Evolutionary conservation across 2,113 vertebrate genomes (phyloP).

Genomic region (Marcusenius ussheri): DNA sequence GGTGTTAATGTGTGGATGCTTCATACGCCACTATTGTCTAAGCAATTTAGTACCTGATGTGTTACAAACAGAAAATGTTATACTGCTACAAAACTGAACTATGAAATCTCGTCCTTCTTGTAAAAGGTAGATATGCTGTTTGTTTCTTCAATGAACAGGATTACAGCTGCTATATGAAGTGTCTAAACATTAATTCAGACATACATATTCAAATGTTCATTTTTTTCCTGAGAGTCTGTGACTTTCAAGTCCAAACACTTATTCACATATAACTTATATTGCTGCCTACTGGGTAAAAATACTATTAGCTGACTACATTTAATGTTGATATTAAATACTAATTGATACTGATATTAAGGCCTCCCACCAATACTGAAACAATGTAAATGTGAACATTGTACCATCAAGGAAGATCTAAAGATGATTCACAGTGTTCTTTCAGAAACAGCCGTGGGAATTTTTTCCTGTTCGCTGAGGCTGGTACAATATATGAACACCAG

Average conservation of each 20-base stretch:
- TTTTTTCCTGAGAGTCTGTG: constrained; percentile 42
- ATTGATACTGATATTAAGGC: background rate
- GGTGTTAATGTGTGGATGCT: background rate
- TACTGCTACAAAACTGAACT: background rate
- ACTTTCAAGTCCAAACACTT: background rate
- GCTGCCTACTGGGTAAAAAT: background rate
- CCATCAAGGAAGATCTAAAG: background rate
- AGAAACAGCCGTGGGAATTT: background rate
- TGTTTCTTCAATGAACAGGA: background rate
- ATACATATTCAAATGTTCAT: constrained; percentile 21
- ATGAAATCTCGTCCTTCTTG: background rate
- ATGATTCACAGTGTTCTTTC: background rate
- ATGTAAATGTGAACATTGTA: background rate
- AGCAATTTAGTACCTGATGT: background rate
- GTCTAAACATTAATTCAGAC: constrained; percentile 26
- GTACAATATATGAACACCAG: background rate
- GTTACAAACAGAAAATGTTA: background rate
- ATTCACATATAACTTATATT: background rate
- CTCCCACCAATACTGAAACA: background rate
- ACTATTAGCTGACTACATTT: background rate
- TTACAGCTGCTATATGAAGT: background rate
- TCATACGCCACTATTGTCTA: background rate
- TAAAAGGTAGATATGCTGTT: background rate
- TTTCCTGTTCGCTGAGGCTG: background rate
- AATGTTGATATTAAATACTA: background rate